Base-by-base conservation (phyloP, 2,113 vertebrate genomes). In the Poicephalus meyeri region DNA sequence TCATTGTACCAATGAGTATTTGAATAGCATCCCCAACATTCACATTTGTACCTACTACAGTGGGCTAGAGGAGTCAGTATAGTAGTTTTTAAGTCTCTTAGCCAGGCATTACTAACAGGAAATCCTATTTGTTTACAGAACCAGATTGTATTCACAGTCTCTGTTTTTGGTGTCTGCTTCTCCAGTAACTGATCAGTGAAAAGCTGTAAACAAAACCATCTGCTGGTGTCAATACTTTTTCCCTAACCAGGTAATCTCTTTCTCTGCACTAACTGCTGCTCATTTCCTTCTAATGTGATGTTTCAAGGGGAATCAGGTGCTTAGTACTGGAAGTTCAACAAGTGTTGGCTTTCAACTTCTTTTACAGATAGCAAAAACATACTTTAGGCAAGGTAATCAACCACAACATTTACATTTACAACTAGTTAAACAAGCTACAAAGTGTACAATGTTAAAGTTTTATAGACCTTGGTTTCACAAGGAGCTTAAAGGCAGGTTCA, bases 151-250 rank as follows among this genome's bases (percentile, higher is more conserved):
- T 24, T 66, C 44, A 61, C 24, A 56, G 26, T 24, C 25, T 71
- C 65, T 91, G 23, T 11, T 50, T 72, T 72, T 85, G 55, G 16
- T 91, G 37, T 41, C 61, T 89, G 71, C 26, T 87, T 89, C 74
- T 80, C 53, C 47, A 39, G 55, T 41, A 92, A 80, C 42, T 41
- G n/a, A 95, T 82, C 79, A 80, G 63, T 21, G n/a, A 82, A 86
- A 80, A 82, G 26, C 52, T 90, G 74, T 86, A 93, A 97, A 93
- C 78, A 93, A 94, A 96, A 63, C 53, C 76, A 93, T 94, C 92
- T 94, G 92, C 82, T 96, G 20, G 28, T 86, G 86, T 80, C 72
- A 97, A 72, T 91, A 80, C 10, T 79, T 89, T 70, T 86, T 49
- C 60, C 42, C 42, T 60, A 86, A 93, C 31, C 86, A 95, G 88